Evolutionary conservation across 2,888 invertebrate genomes (phyloP), one percentile per base, ranked within the genome.

Genomic region (Agriopis leucophaearia): DNA sequence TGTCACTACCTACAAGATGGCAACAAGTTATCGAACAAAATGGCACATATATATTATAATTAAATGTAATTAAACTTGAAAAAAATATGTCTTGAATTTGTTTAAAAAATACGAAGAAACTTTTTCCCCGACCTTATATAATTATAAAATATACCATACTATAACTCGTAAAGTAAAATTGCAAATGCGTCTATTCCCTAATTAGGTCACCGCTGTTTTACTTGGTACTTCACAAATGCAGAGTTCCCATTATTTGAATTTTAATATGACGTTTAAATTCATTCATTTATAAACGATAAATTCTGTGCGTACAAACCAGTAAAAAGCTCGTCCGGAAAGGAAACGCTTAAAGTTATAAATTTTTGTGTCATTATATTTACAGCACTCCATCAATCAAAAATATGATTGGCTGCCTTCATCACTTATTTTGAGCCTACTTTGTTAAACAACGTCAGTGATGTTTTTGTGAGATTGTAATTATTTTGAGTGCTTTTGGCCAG

Each of bases 401-500:
- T 74, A 75, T 77, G 74, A 78, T 77, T 77, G 75, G 75, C 70
- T 80, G 77, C 74, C 78, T 80, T 78, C 82, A 81, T 81, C 79
- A 79, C 79, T 85, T 82, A 83, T 82, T n/a, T 82, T 79, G 77
- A 78, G 72, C 73, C 71, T 74, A 78, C 78, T 82, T 78, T 80
- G 69, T 70, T 70, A 63, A 74, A 70, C 69, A 70, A 64, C 70
- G 76, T 73, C 75, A 71, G 76, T 79, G 80, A 80, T 81, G 83
- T 83, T 85, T 85, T 85, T 84, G 84, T 80, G 82, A 83, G 81
- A 84, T 86, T 86, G 82, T 86, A 87, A 87, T 87, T 86, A 87
- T 83, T 83, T 81, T 81, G 82, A 87, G 87, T 87, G 86, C 79
- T 82, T 77, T 76, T 76, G 77, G 71, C 83, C 86, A 85, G 83